phyloP scores from a whole-genome alignment of 2,113 vertebrate genomes.

The Nibea albiflora region DNA sequence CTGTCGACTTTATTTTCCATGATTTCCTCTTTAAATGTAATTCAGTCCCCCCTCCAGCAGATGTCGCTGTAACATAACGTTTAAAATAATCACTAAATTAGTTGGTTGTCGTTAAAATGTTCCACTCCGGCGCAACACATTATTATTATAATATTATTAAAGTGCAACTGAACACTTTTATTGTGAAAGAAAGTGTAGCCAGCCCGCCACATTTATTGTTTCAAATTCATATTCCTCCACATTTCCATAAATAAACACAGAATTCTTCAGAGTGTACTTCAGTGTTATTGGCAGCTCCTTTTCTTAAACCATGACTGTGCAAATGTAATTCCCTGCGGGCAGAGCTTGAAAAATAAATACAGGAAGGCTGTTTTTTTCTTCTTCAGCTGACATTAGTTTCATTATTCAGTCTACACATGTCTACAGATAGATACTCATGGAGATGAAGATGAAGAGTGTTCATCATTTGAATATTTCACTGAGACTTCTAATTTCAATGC shows the following conservation, averaged over 20 bases:
- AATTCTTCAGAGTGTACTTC: neutral
- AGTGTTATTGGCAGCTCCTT: constrained; percentile 10
- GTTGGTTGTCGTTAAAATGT: neutral
- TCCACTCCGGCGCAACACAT: neutral
- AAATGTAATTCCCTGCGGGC: neutral
- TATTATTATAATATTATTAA: neutral
- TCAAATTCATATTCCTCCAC: neutral
- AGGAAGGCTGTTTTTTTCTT: neutral
- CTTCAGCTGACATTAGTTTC: neutral
- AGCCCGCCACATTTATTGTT: neutral
- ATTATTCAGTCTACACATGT: neutral
- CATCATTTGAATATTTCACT: neutral
- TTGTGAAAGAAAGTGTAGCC: neutral
- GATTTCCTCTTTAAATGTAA: neutral
- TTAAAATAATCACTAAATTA: neutral
- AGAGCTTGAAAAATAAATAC: neutral
- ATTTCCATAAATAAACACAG: neutral
- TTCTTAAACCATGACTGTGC: neutral
- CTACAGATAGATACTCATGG: too few relatives aligned
- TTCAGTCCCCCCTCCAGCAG: neutral
- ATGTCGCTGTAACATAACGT: constrained; percentile 26
- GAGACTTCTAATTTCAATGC: neutral
- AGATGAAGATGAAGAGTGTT: neutral
- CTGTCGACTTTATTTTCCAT: fast-evolving
- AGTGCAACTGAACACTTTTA: neutral